Conservation (phyloP, 2,113 vertebrate species). For the Leiothrix lutea region DNA sequence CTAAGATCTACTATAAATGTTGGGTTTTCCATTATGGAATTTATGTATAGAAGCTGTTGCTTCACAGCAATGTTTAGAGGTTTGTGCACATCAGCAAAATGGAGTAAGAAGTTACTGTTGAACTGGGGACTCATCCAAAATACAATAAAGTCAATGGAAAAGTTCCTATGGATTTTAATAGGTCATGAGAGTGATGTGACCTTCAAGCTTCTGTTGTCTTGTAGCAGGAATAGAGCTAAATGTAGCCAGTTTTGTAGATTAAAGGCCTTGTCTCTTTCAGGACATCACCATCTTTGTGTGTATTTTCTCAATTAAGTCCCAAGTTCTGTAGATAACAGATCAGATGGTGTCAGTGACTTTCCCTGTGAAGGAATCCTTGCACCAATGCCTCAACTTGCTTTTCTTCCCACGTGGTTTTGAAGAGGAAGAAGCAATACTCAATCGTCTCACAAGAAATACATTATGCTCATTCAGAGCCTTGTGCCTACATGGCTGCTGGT, state of each 20-base stretch:
- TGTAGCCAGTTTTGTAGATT: not conserved
- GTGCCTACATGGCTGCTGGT: fast-evolving
- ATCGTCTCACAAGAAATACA: not conserved
- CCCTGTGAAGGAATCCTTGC: not conserved
- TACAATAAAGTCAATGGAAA: not conserved
- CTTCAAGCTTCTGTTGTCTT: not conserved
- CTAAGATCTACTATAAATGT: not conserved
- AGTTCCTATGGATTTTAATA: not conserved
- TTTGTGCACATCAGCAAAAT: not conserved
- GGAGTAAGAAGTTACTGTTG: not conserved
- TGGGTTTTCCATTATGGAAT: not conserved
- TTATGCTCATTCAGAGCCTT: not conserved
- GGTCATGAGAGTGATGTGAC: not conserved
- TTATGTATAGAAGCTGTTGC: not conserved
- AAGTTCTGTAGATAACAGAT: not conserved
- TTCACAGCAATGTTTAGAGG: not conserved
- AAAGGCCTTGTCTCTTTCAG: not conserved
- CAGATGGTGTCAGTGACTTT: too few relatives aligned
- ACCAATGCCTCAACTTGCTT: not conserved
- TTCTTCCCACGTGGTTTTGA: not conserved
- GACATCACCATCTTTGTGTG: not conserved
- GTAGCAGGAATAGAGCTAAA: not conserved
- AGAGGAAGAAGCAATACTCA: not conserved
- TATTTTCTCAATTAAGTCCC: not conserved
- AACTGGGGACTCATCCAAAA: not conserved